Evolutionary conservation across 2,888 invertebrate genomes (phyloP).

Genomic region (Oscheius sp.): DNA sequence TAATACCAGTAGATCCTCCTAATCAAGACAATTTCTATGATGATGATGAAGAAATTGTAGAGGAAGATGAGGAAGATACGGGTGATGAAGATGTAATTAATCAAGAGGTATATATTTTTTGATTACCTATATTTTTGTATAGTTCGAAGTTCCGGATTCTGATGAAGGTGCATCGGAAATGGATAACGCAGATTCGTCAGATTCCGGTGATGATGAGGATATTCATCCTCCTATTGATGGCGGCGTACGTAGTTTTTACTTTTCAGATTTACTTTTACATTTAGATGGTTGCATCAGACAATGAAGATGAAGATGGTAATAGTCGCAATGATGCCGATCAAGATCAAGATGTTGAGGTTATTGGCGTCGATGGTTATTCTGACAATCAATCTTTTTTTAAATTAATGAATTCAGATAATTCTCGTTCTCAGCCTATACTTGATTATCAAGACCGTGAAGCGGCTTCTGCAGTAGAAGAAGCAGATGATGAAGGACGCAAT

Average conservation of each 20-base stretch:
- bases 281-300: slow-evolving; percentile 1
- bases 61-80: too few relatives aligned
- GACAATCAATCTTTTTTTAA: neutral
- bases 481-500: slow-evolving; percentile 42
- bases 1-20: slow-evolving; percentile 13
- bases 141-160: slow-evolving; percentile 17
- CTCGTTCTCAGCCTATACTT: slow-evolving; percentile 39
- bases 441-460: slow-evolving; percentile 52
- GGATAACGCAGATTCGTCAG: slow-evolving; percentile 20
- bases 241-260: slow-evolving; percentile 7
- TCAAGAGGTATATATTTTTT: too few relatives aligned
- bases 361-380: slow-evolving; percentile 39
- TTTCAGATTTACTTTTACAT: neutral
- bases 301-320: slow-evolving; percentile 28
- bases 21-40: slow-evolving; percentile 19
- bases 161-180: slow-evolving; percentile 33
- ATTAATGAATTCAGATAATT: slow-evolving; percentile 13
- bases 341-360: slow-evolving; percentile 33
- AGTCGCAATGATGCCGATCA: slow-evolving; percentile 12
- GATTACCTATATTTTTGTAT: neutral
- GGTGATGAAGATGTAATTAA: too few relatives aligned
- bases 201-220: slow-evolving; percentile 18
- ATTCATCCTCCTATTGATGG: slow-evolving; percentile 22
- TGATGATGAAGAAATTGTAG: slow-evolving; percentile 22
- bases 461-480: slow-evolving; percentile 53